A percentile compares a stretch with the other conserved stretches of the same genome.
Conservation (phyloP, 2,113 vertebrate genomes). For the Oreochromis aureus region DNA sequence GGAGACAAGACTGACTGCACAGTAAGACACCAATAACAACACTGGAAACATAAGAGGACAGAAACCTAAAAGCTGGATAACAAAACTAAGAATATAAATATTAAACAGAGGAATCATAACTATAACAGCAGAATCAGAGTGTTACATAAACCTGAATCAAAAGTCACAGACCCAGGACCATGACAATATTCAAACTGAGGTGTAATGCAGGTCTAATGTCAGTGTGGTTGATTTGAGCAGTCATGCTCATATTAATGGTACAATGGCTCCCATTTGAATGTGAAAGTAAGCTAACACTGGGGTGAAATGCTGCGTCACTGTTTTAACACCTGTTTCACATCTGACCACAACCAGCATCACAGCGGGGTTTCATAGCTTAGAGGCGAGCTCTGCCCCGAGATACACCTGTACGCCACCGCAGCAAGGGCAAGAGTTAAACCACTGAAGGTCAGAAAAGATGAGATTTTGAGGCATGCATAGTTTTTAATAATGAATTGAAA, state of each 20-base stretch:
- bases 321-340: background rate
- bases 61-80: background rate
- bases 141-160: background rate
- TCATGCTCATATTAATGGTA: fast-evolving
- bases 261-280: background rate
- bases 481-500: background rate
- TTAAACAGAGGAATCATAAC: background rate
- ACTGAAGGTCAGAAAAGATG: background rate
- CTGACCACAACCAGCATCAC: background rate
- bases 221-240: background rate
- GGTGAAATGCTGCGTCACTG: background rate
- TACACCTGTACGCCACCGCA: fast-evolving
- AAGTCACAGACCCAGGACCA: background rate
- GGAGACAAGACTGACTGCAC: background rate
- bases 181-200: fast-evolving
- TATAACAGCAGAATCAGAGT: background rate
- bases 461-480: background rate
- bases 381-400: background rate
- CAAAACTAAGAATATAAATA: background rate
- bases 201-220: background rate
- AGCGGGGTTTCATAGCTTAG: fast-evolving
- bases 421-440: background rate
- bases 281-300: background rate
- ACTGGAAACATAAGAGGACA: background rate
- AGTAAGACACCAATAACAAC: background rate